phyloP scores from a whole-genome alignment of 2,797 vertebrate genomes.

The Scolopax rusticola region DNA sequence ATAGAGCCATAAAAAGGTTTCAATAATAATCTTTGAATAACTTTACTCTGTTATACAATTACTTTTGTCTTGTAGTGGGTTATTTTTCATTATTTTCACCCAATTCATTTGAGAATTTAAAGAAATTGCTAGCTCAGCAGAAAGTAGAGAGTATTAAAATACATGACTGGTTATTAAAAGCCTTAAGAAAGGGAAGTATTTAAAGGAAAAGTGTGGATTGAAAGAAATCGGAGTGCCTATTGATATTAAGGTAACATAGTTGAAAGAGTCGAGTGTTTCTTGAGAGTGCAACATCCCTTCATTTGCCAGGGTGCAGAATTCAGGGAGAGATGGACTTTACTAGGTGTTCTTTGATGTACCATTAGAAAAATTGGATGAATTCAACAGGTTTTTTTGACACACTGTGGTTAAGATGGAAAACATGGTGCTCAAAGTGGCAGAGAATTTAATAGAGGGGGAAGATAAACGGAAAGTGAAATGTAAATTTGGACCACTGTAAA shows the following conservation, averaged over 20 bases:
- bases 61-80: background rate
- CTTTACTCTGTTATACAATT: background rate
- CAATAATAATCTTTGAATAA: background rate
- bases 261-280: background rate
- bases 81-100: conserved; percentile 21
- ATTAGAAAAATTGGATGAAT: background rate
- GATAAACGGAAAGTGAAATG: background rate
- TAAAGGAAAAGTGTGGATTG: background rate
- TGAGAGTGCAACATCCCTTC: background rate
- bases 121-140: background rate
- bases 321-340: background rate
- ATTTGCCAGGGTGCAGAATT: background rate
- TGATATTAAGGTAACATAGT: background rate
- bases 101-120: background rate
- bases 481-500: background rate
- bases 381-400: background rate
- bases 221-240: background rate
- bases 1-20: background rate
- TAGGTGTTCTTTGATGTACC: background rate
- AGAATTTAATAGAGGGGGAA: background rate
- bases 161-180: background rate
- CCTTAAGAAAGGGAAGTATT: background rate
- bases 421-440: background rate
- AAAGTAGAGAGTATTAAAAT: background rate
- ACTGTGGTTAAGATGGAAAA: background rate